These are phyloP conservation scores for Cairina moschata DNA, from an alignment of 2,113 vertebrate genomes.

Conservation along the genomic window DNA sequence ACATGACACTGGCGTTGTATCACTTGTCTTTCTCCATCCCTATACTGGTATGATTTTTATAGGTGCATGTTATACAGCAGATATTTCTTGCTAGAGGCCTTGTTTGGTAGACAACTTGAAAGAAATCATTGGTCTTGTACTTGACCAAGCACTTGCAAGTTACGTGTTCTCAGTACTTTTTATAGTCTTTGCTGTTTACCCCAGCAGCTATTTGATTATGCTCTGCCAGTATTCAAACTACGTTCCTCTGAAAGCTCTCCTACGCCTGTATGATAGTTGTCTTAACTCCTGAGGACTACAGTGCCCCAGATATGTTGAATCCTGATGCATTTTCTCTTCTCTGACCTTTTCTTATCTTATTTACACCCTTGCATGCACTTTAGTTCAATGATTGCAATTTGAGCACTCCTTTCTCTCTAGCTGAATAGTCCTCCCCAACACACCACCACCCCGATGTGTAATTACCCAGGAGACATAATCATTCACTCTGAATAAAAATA, in stretches of 20 bases:
- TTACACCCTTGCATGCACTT: background rate
- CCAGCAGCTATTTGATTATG: background rate
- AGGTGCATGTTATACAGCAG: constrained; percentile 77
- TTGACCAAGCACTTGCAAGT: constrained; percentile 77
- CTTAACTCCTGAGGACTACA: background rate
- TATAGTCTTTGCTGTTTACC: background rate
- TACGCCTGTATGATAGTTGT: background rate
- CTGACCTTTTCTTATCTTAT: background rate
- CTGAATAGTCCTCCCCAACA: constrained; percentile 26
- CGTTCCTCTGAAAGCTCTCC: background rate
- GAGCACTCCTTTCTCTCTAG: constrained; percentile 19
- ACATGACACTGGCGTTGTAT: accelerated
- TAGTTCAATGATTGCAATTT: background rate
- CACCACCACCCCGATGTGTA: constrained; percentile 3
- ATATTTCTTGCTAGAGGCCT: constrained; percentile 77
- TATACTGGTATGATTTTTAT: background rate
- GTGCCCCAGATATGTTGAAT: accelerated
- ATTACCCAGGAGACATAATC: constrained; percentile 61
- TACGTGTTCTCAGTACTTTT: constrained; percentile 78
- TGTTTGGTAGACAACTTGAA: constrained; percentile 80
- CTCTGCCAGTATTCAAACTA: background rate
- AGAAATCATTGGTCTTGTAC: constrained; percentile 78
- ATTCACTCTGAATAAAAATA: constrained; percentile 65
- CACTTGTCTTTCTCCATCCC: background rate
- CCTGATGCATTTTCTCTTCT: background rate